Conservation (phyloP, 2,113 vertebrate genomes). For the Petroica traversi region DNA sequence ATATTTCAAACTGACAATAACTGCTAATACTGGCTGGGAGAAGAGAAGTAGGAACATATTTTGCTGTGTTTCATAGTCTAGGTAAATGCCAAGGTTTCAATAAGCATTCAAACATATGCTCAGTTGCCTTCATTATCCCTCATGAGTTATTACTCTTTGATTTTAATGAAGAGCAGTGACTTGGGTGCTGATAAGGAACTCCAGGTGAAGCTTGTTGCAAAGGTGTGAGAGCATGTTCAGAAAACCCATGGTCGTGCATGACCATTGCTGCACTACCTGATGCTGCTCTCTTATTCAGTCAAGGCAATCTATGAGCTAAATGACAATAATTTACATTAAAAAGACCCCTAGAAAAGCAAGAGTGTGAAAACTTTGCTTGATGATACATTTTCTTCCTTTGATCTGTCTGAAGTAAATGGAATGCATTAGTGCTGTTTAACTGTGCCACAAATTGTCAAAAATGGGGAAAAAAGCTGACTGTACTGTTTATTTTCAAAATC, state of each 20-base stretch:
- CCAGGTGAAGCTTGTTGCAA: not conserved
- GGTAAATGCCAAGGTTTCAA: not conserved
- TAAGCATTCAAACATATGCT: not conserved
- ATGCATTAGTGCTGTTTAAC: conserved; percentile 72
- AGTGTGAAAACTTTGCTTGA: conserved; percentile 61
- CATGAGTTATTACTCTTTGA: not conserved
- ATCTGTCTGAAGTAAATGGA: conserved; percentile 65
- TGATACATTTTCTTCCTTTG: conserved; percentile 63
- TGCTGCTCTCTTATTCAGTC: conserved; percentile 16
- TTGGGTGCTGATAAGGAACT: not conserved
- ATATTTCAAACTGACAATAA: not conserved
- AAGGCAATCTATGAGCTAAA: conserved; percentile 34
- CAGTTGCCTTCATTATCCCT: not conserved
- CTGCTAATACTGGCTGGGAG: not conserved
- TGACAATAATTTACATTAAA: conserved; percentile 63
- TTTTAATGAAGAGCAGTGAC: not conserved
- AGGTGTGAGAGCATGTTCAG: not conserved
- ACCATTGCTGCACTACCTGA: not conserved
- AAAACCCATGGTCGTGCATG: not conserved
- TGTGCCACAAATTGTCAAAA: conserved; percentile 28
- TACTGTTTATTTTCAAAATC: conserved; percentile 60
- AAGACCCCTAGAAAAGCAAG: not conserved
- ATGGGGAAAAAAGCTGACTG: conserved; percentile 18
- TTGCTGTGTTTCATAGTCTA: not conserved
- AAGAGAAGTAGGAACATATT: not conserved